phyloP scores from a whole-genome alignment of 2,113 vertebrate species.

The Bagarius yarrelli region DNA sequence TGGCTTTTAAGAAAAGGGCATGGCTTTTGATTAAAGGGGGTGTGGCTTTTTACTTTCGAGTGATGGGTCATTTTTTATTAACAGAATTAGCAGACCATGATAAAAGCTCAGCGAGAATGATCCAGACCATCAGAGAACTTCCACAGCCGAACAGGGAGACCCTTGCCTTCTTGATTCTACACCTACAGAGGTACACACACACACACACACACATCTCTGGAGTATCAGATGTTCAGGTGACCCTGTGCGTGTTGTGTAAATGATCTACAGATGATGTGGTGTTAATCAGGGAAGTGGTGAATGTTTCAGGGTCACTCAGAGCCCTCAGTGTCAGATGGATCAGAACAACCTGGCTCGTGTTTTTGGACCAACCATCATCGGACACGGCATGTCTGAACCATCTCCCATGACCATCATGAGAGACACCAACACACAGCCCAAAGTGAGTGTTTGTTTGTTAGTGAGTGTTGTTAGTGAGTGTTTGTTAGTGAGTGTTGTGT shows the following conservation, averaged over 20 bases:
- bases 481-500: too few relatives aligned
- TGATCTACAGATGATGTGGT: background rate
- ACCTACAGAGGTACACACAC: slow-evolving; percentile 69
- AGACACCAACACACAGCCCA: slow-evolving; percentile 75
- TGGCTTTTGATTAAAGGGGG: background rate
- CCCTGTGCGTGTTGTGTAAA: background rate
- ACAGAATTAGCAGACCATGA: slow-evolving; percentile 71
- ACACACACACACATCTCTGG: background rate
- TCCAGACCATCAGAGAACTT: slow-evolving; percentile 71
- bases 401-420: slow-evolving; percentile 75
- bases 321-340: slow-evolving; percentile 80
- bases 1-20: background rate
- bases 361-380: slow-evolving; percentile 82
- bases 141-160: slow-evolving; percentile 79
- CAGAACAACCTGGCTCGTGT: slow-evolving; percentile 76
- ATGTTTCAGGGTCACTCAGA: slow-evolving; percentile 69
- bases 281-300: background rate
- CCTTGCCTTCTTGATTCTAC: slow-evolving; percentile 78
- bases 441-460: slow-evolving; percentile 61
- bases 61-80: background rate
- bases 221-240: background rate
- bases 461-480: too few relatives aligned
- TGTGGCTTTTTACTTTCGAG: too few relatives aligned
- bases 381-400: slow-evolving; percentile 74
- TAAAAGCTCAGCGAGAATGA: slow-evolving; percentile 58